Base-by-base conservation (phyloP, 2,113 vertebrate genomes). In the Grammomys dolichurus region DNA sequence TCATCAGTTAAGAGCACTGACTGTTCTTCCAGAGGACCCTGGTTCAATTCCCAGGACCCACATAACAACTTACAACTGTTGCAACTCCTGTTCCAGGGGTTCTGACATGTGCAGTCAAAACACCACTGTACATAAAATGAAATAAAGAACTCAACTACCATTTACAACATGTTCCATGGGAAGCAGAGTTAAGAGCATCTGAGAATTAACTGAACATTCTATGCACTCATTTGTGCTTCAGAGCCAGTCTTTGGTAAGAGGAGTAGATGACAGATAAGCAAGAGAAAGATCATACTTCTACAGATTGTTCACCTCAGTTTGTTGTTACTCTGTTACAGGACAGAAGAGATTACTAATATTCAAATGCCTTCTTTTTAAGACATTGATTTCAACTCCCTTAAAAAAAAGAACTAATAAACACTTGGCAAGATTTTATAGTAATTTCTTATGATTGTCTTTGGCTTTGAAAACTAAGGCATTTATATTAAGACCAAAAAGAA, bases 361-460 rank as follows among this genome's bases (percentile, higher is more conserved):
- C 84, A 90, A 0, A 0, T 78, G 89, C 73, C 77, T 43, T 19
- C 77, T 92, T 87, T 87, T 96, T 96, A 85, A 91, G 87, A n/a
- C 77, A 87, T 81, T 85, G 63, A 90, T 95, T 92, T 81, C 51
- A 93, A 95, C 16, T 72, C 43, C 70, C 70, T 73, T 73, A 54
- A 84, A 46, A 43, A 63, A 75, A 54, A 33, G 1, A 24, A 46
- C 91, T 63, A 95, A 4, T 90, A 85, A 17, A 75, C 46, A 93
- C 67, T 67, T 43, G 0, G 73, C 73, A 90, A 92, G 87, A 93
- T 33, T 65, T 80, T 91, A 67, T 90, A 95, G 94, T 92, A 93
- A 97, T 97, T 97, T 96, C 93, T 86, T 95, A 94, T 96, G 92
- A 97, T 96, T 95, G 51, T 95, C 93, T 96, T 94, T 94, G 75